Percentiles rank a stretch among this genome's conserved stretches.
These are phyloP conservation scores for Brachyhypopomus occidentalis DNA, from an alignment of 2,113 vertebrate genomes.

Conservation along the genomic window DNA sequence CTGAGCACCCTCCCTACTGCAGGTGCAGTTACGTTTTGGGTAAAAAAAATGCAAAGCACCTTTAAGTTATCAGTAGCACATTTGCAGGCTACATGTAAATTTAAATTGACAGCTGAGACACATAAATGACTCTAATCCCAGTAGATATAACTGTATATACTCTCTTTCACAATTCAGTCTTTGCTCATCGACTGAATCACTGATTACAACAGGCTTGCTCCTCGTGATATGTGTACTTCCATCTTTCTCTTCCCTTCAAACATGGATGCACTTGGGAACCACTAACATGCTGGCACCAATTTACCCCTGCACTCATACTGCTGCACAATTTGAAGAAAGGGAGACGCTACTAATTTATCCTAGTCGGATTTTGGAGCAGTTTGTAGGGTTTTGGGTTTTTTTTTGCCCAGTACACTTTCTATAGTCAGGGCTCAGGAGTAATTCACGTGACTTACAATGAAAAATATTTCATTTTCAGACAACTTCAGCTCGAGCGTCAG, in stretches of 20 bases:
- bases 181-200: neutral
- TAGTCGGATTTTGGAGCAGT: too few species aligned
- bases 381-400: neutral
- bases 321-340: neutral
- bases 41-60: slow-evolving; percentile 14
- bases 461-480: too few species aligned
- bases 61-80: slow-evolving; percentile 17
- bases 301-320: neutral
- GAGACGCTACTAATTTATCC: too few species aligned
- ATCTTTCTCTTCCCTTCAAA: neutral
- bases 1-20: neutral
- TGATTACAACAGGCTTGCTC: neutral
- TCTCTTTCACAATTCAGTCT: slow-evolving; percentile 9
- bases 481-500: too few species aligned
- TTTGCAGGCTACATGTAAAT: neutral
- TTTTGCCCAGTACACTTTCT: too few species aligned
- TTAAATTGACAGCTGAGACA: neutral
- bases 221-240: neutral
- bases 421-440: too few species aligned
- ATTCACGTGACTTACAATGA: neutral
- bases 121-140: neutral
- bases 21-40: neutral
- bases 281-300: neutral
- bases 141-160: too few species aligned
- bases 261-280: neutral